phyloP scores from a whole-genome alignment of 2,797 vertebrate genomes.

The Aotus griseimembra region DNA sequence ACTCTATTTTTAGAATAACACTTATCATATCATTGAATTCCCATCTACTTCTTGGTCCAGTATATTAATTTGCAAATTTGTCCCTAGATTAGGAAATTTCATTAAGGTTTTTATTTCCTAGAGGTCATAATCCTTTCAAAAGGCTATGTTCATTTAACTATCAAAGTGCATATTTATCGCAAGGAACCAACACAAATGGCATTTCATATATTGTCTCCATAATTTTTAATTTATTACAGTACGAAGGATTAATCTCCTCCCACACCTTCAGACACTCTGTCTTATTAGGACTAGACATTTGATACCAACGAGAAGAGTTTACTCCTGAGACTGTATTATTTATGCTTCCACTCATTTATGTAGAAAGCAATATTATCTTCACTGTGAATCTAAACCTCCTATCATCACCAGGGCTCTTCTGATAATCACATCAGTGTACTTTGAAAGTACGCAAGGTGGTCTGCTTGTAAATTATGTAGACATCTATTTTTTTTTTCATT shows the following conservation, averaged over 20 bases:
- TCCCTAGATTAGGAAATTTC: not conserved
- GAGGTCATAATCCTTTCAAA: not conserved
- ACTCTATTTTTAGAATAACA: not conserved
- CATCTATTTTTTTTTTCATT: slow-evolving; percentile 39
- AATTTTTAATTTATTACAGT: not conserved
- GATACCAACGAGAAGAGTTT: not conserved
- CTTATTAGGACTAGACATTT: not conserved
- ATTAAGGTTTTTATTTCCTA: not conserved
- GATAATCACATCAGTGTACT: not conserved
- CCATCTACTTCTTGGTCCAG: not conserved
- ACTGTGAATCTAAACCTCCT: not conserved
- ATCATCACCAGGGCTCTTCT: not conserved
- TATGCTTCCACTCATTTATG: not conserved
- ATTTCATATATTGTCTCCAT: not conserved
- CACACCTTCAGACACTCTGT: not conserved
- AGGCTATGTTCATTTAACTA: not conserved
- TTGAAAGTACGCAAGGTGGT: slow-evolving; percentile 18
- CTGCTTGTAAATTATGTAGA: slow-evolving; percentile 66
- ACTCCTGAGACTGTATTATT: not conserved
- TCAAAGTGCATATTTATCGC: not conserved
- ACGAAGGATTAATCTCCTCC: not conserved
- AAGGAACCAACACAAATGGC: not conserved
- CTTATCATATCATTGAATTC: not conserved
- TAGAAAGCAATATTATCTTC: not conserved
- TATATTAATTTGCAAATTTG: not conserved